A percentile compares a stretch with the other conserved stretches of the same genome.
These are phyloP conservation scores for Clunio marinus DNA, from an alignment of 2,888 invertebrate species.

Conservation along the genomic window DNA sequence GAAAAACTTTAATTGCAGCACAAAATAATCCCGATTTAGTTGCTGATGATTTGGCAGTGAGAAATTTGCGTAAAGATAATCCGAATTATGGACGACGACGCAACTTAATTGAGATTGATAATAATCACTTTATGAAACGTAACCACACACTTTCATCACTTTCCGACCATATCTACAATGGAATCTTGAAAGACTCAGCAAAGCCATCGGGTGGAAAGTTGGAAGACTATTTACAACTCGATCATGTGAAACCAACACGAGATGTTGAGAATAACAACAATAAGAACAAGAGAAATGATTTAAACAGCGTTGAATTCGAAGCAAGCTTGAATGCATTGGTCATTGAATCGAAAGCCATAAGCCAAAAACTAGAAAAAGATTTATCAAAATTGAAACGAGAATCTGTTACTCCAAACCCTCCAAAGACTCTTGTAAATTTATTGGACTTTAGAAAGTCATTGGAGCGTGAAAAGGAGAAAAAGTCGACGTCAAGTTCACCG, in stretches of 20 bases:
- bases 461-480: conserved; percentile 19
- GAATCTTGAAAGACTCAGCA: conserved; percentile 62
- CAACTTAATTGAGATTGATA: conserved; percentile 52
- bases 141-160: conserved; percentile 76
- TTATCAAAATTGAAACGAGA: conserved; percentile 36
- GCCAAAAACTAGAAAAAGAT: conserved; percentile 39
- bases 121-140: conserved; percentile 59
- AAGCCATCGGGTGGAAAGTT: conserved; percentile 53
- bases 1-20: conserved; percentile 60
- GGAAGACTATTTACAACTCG: conserved; percentile 56
- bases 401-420: conserved; percentile 22
- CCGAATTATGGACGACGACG: conserved; percentile 41
- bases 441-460: conserved; percentile 31
- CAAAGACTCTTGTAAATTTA: conserved; percentile 30
- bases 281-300: background rate
- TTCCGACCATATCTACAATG: conserved; percentile 77
- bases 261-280: background rate
- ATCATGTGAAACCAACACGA: conserved; percentile 40
- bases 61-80: conserved; percentile 77
- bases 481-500: conserved; percentile 18
- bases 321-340: conserved; percentile 31
- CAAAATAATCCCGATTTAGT: conserved; percentile 51
- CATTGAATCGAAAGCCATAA: conserved; percentile 37
- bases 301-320: conserved; percentile 15
- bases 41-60: conserved; percentile 72